Base-by-base conservation (phyloP, 2,797 vertebrate genomes). In the Megaceryle alcyon region DNA sequence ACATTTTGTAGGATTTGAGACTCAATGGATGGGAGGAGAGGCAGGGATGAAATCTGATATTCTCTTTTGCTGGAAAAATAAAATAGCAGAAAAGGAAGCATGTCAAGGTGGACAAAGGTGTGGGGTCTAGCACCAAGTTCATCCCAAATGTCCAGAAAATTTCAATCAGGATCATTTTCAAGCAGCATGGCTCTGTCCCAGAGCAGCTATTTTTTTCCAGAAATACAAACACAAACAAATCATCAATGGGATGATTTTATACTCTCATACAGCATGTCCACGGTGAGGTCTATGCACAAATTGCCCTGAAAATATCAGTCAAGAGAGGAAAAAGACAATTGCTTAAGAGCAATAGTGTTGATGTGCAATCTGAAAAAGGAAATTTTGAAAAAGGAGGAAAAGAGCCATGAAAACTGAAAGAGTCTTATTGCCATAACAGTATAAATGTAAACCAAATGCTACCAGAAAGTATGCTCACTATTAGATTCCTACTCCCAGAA, bases 291-390 rank as follows among this genome's bases (percentile, higher is more conserved):
- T 61, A 89, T 83, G 17, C 31, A 69, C 28, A 57, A 77, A 71
- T 49, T 94, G 20, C 21, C 31, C 56, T 71, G 19, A 84, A 97
- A 92, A 89, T 94, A 79, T 71, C 69, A 84, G 6, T 76, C 64
- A 91, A 82, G 49, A 44, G 56, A 77, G 10, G 9, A 60, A 88
- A 61, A 95, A 26, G 3, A 53, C 44, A 21, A 46, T 46, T 0
- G 1, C 14, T 39, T 57, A 90, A 75, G 12, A 49, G 15, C 7
- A 86, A 35, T 39, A 90, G 3, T 77, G 35, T 46, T 87, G n/a
- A 57, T 72, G 3, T 25, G 6, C 22, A 43, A 54, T 39, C 80
- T 83, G 65, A 75, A 84, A 89, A 84, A 78, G 6, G 4, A 90
- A 77, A 91, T 33, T 90, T 88, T 86, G 14, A 53, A 71, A 83